Percentiles rank a stretch among this genome's conserved stretches.
phyloP scores from a whole-genome alignment of 1,140 invertebrate species.

The Geopemphigus sp. region DNA sequence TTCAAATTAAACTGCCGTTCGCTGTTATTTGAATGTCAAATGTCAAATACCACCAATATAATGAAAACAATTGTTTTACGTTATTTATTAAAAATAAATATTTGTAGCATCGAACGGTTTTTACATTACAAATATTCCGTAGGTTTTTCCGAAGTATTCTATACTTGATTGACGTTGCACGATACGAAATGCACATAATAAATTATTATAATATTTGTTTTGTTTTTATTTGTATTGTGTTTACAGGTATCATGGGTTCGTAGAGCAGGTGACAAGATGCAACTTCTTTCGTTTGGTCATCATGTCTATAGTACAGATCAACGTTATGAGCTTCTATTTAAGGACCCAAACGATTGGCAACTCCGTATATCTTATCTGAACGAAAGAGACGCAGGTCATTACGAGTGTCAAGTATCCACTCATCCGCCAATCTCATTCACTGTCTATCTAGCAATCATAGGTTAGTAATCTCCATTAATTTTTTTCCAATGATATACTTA shows the following conservation, averaged over 20 bases:
- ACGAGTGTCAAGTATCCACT: constrained; percentile 81
- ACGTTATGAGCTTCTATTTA: constrained; percentile 51
- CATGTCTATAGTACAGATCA: constrained; percentile 76
- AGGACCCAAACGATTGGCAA: constrained; percentile 67
- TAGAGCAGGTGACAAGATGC: constrained; percentile 68
- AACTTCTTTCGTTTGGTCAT: constrained; percentile 72
- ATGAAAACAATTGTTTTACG: no score
- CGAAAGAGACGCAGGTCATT: constrained; percentile 73
- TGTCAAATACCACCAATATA: no score
- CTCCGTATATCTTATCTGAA: constrained; percentile 81
- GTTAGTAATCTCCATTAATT: constrained; percentile 63
- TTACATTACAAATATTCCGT: no score
- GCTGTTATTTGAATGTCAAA: no score
- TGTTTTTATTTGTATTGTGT: not conserved
- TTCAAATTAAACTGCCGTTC: no score
- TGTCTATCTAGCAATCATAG: constrained; percentile 65
- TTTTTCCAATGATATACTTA: no score
- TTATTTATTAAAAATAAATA: no score
- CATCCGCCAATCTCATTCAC: constrained; percentile 14
- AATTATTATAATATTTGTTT: not conserved
- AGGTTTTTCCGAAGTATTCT: no score
- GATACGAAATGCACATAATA: no score
- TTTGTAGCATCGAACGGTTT: no score
- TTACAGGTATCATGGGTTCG: constrained; percentile 75
- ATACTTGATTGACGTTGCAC: no score